phyloP scores from a whole-genome alignment of 1,140 invertebrate species.

The Euwallacea fornicatus region DNA sequence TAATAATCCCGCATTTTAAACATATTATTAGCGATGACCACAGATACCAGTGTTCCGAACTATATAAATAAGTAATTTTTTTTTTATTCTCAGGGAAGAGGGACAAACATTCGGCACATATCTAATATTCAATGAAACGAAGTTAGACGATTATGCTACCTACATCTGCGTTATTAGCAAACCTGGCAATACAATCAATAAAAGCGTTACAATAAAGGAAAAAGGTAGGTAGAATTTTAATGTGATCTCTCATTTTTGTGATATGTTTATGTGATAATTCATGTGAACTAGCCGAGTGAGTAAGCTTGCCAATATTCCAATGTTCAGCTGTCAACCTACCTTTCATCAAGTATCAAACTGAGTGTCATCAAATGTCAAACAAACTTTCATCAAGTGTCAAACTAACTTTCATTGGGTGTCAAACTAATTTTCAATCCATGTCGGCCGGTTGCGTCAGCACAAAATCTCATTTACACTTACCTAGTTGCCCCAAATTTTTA shows the following conservation, averaged over 20 bases:
- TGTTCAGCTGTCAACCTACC: background rate
- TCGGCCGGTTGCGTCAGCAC: no score
- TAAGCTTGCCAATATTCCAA: background rate
- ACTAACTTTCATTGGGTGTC: no score
- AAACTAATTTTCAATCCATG: no score
- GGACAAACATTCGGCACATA: constrained; percentile 71
- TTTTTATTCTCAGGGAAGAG: constrained; percentile 61
- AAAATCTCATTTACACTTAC: no score
- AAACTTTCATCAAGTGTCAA: no score
- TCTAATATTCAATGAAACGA: constrained; percentile 62
- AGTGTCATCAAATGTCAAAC: no score
- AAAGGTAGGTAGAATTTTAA: constrained; percentile 39
- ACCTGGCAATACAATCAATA: constrained; percentile 46
- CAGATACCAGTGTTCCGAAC: no score
- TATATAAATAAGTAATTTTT: no score
- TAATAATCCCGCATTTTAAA: no score
- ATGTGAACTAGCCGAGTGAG: background rate
- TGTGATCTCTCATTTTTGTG: background rate
- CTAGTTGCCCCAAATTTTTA: no score
- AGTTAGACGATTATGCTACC: constrained; percentile 65
- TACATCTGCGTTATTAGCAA: constrained; percentile 62
- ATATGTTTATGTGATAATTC: background rate
- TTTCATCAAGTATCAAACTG: background rate
- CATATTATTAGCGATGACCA: no score
- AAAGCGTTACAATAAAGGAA: constrained; percentile 42